Percentiles rank a stretch among this genome's conserved stretches.
Conservation (phyloP, 2,113 vertebrate species). For the Tupaia tana region DNA sequence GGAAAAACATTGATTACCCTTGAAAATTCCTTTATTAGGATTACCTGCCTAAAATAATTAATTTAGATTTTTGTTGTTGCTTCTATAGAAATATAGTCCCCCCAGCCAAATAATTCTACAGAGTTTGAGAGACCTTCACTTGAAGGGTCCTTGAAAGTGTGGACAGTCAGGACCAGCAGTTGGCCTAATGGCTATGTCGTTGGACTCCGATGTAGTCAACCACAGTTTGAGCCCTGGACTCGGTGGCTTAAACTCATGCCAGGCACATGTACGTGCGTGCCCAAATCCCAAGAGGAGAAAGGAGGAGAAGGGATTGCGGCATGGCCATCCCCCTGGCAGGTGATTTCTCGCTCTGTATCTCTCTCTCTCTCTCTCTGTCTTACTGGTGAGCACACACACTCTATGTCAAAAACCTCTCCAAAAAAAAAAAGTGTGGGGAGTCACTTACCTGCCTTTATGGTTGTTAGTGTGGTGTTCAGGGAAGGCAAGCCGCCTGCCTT, state of each 20-base stretch:
- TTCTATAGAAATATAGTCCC: background rate
- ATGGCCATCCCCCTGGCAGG: too few relatives aligned
- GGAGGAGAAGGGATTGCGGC: too few relatives aligned
- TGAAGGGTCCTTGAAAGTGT: background rate
- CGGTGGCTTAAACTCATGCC: too few relatives aligned
- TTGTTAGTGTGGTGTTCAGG: background rate
- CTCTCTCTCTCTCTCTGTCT: fast-evolving
- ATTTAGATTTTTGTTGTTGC: background rate
- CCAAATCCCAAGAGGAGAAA: fast-evolving
- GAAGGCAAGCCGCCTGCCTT: background rate
- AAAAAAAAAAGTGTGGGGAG: background rate
- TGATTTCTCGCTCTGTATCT: too few relatives aligned
- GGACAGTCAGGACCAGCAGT: too few relatives aligned
- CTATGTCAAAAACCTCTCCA: too few relatives aligned
- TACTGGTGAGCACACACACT: too few relatives aligned
- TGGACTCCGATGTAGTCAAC: too few relatives aligned
- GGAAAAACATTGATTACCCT: background rate
- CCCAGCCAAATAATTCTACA: background rate
- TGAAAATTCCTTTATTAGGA: background rate
- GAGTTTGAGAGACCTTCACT: background rate
- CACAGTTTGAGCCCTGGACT: too few relatives aligned
- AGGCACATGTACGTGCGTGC: too few relatives aligned
- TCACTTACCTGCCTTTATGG: too few relatives aligned
- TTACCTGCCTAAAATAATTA: background rate
- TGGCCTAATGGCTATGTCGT: too few relatives aligned